Percentiles rank a stretch among this genome's conserved stretches.
Conservation (phyloP, 2,888 invertebrate species). For the Caenorhabditis becei region DNA sequence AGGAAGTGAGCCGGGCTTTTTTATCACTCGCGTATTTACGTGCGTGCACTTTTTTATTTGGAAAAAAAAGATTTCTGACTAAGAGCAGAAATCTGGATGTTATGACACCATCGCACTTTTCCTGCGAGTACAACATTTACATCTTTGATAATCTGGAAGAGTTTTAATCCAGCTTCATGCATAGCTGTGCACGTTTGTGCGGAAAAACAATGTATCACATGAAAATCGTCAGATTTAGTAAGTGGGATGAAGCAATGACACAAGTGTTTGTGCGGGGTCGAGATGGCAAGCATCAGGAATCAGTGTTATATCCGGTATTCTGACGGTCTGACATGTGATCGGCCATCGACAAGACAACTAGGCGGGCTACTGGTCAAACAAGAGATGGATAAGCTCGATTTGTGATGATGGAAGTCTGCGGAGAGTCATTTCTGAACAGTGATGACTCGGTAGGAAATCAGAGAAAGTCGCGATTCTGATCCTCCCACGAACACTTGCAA, state of each 20-base stretch:
- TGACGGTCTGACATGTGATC: background rate
- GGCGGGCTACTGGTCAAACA: slow-evolving; percentile 24
- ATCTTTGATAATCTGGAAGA: slow-evolving; percentile 27
- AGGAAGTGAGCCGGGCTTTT: slow-evolving; percentile 22
- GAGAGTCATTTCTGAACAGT: slow-evolving; percentile 4
- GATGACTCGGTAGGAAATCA: slow-evolving; percentile 2
- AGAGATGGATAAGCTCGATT: slow-evolving; percentile 28
- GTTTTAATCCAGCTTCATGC: slow-evolving; percentile 40
- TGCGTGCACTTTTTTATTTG: slow-evolving; percentile 17
- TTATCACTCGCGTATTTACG: slow-evolving; percentile 13
- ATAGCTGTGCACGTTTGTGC: background rate
- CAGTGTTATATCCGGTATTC: background rate
- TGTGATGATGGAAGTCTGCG: slow-evolving; percentile 1
- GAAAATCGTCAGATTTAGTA: background rate
- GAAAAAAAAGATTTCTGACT: background rate
- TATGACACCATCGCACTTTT: slow-evolving; percentile 37
- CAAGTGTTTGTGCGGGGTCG: background rate
- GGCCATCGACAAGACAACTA: background rate
- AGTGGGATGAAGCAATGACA: slow-evolving; percentile 1
- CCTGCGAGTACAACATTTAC: slow-evolving; percentile 33
- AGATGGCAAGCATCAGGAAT: slow-evolving; percentile 2
- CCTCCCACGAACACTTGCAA: slow-evolving; percentile 34
- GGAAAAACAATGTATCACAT: background rate
- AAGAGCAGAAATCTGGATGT: slow-evolving; percentile 9
- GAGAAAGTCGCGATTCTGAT: slow-evolving; percentile 4